phyloP scores from a whole-genome alignment of 2,797 vertebrate genomes.

The Acanthurus leucopareius region DNA sequence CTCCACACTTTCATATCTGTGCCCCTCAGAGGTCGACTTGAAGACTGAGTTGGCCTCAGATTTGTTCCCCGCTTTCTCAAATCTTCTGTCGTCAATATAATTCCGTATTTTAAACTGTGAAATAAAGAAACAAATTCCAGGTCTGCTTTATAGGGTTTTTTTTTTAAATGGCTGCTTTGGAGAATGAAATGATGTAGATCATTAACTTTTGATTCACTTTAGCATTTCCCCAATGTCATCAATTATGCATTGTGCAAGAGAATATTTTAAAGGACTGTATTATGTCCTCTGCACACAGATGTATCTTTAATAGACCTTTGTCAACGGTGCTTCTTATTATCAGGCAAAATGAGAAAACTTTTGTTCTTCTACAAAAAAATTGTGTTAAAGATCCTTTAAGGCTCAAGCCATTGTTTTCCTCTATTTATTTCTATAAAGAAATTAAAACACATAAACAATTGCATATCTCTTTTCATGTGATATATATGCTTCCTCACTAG shows the following conservation, averaged over 20 bases:
- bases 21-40: neutral
- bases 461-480: slow-evolving; percentile 19
- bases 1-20: neutral
- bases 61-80: neutral
- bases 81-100: neutral
- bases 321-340: slow-evolving; percentile 27
- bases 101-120: slow-evolving; percentile 47
- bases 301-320: slow-evolving; percentile 37
- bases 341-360: slow-evolving; percentile 20
- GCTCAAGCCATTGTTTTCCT: neutral
- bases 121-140: slow-evolving; percentile 45
- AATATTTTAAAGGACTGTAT: slow-evolving; percentile 54
- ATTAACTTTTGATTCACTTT: slow-evolving; percentile 73
- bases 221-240: slow-evolving; percentile 64
- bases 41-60: neutral
- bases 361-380: slow-evolving; percentile 2
- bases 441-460: slow-evolving; percentile 23
- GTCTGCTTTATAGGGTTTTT: slow-evolving; percentile 46
- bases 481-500: slow-evolving; percentile 26
- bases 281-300: slow-evolving; percentile 44
- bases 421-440: slow-evolving; percentile 3
- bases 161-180: slow-evolving; percentile 54
- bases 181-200: slow-evolving; percentile 71
- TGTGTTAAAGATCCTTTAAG: neutral
- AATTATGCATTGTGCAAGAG: slow-evolving; percentile 62